A percentile compares a stretch with the other conserved stretches of the same genome.
phyloP scores from a whole-genome alignment of 2,797 vertebrate genomes.

The Melanotaenia boesemani region DNA sequence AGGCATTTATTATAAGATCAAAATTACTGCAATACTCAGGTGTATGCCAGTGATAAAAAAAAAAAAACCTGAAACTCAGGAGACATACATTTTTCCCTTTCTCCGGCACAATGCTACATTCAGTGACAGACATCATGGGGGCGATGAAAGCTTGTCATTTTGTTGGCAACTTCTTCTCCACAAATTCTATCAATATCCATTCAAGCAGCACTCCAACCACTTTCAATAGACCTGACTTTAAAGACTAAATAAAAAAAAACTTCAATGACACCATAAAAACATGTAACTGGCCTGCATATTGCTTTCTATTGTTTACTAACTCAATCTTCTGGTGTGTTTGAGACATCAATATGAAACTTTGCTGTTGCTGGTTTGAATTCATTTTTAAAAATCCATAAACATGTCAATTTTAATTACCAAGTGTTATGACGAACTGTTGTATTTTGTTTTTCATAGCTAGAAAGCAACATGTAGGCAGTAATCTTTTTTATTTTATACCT shows the following conservation, averaged over 20 bases:
- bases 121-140: conserved; percentile 7
- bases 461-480: not conserved
- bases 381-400: not conserved
- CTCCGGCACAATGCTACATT: not conserved
- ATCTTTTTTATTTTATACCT: not conserved
- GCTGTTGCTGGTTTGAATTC: not conserved
- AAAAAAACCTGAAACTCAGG: not conserved
- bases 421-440: not conserved
- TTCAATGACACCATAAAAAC: not conserved
- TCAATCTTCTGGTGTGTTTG: not conserved
- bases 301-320: not conserved
- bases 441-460: not conserved
- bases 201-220: not conserved
- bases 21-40: not conserved
- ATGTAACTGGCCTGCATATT: not conserved
- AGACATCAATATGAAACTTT: not conserved
- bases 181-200: not conserved
- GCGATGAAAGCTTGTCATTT: conserved; percentile 6
- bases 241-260: not conserved
- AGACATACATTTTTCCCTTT: not conserved
- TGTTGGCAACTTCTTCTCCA: conserved; percentile 4
- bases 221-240: not conserved
- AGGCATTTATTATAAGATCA: not conserved
- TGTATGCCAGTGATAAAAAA: not conserved
- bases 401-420: not conserved